Percentiles rank a stretch among this genome's conserved stretches.
Conservation (phyloP, 2,888 invertebrate genomes). For the Chymomyza fuscimana region DNA sequence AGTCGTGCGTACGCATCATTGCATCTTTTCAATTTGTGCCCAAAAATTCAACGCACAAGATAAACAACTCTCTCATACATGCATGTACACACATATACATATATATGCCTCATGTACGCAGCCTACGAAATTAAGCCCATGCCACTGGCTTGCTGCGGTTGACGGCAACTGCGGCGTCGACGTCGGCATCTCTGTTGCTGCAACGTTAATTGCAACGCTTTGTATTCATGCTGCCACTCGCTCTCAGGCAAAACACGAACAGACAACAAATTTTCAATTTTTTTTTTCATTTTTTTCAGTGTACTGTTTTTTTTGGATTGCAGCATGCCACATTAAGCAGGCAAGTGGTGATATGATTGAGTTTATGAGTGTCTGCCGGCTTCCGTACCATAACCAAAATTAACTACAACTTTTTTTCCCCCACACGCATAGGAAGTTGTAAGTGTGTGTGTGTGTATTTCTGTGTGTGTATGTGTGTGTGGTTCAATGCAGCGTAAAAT, state of each 20-base stretch:
- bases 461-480: constrained; percentile 2
- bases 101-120: neutral
- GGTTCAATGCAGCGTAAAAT: constrained; percentile 59
- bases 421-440: neutral
- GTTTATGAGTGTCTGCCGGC: constrained; percentile 63
- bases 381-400: constrained; percentile 53
- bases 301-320: constrained; percentile 59
- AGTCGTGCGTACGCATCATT: constrained; percentile 36
- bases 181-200: constrained; percentile 56
- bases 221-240: constrained; percentile 36
- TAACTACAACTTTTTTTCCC: constrained; percentile 46
- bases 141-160: constrained; percentile 53
- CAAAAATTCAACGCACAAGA: constrained; percentile 61
- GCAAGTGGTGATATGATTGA: constrained; percentile 72
- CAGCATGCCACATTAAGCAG: constrained; percentile 72
- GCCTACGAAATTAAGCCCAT: constrained; percentile 65
- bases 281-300: constrained; percentile 33
- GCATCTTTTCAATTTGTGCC: constrained; percentile 66
- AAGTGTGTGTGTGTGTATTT: constrained; percentile 1
- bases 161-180: constrained; percentile 29
- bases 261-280: constrained; percentile 29
- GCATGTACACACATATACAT: neutral
- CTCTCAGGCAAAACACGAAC: constrained; percentile 53
- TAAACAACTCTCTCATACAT: constrained; percentile 49
- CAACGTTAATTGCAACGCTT: constrained; percentile 69